Percentiles rank a stretch among this genome's conserved stretches.
phyloP scores from a whole-genome alignment of 2,888 invertebrate genomes.

The Trachelus iudaicus region DNA sequence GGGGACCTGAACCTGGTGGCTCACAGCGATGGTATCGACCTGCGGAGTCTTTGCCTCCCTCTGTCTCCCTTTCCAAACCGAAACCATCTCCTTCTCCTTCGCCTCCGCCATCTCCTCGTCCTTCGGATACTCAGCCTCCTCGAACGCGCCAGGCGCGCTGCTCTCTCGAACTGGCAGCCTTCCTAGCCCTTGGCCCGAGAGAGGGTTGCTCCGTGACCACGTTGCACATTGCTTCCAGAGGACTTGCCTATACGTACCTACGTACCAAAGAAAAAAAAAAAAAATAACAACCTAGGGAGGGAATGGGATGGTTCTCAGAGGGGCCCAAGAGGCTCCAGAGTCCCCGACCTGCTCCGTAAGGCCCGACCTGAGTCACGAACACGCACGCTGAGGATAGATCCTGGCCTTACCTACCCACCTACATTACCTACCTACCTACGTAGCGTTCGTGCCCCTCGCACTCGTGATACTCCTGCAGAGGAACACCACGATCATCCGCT shows the following conservation, averaged over 20 bases:
- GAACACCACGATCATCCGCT: background rate
- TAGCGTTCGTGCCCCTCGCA: background rate
- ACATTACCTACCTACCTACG: conserved; percentile 1
- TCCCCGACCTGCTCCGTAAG: conserved; percentile 25
- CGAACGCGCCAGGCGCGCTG: background rate
- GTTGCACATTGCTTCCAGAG: background rate
- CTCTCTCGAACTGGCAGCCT: background rate
- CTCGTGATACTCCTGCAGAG: background rate
- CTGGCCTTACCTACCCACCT: conserved; percentile 20
- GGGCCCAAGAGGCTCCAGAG: conserved; percentile 9
- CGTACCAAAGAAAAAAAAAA: background rate
- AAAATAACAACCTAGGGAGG: background rate
- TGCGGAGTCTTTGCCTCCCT: conserved; percentile 54
- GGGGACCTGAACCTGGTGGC: conserved; percentile 60
- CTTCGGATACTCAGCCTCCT: background rate
- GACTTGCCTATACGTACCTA: background rate
- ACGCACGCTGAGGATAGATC: conserved; percentile 53
- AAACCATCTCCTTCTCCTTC: conserved; percentile 11
- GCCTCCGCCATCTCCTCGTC: background rate
- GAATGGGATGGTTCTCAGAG: background rate
- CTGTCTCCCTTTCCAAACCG: conserved; percentile 17
- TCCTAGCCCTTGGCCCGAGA: conserved; percentile 23
- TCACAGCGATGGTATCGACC: conserved; percentile 61
- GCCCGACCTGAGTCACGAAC: conserved; percentile 52
- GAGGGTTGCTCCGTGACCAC: conserved; percentile 52